phyloP scores from a whole-genome alignment of 2,797 vertebrate genomes.

The Ctenopoma kingsleyae region DNA sequence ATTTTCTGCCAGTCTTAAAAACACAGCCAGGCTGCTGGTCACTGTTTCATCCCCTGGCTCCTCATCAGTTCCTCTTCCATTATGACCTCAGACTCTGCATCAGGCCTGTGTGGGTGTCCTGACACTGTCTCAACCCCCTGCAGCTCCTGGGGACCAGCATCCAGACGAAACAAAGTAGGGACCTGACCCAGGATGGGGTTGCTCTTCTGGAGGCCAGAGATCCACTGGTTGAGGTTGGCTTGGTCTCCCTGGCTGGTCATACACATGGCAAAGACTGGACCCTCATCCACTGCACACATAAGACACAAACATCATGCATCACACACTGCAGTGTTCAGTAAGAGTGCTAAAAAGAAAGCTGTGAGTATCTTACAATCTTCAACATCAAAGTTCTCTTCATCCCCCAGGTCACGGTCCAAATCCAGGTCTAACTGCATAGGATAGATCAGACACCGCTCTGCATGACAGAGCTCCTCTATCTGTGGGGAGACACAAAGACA shows the following conservation, averaged over 20 bases:
- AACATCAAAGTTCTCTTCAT: slow-evolving; percentile 86
- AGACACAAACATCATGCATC: slow-evolving; percentile 25
- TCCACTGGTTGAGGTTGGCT: slow-evolving; percentile 89
- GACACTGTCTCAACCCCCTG: slow-evolving; percentile 24
- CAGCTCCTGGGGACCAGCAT: slow-evolving; percentile 71
- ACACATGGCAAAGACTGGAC: slow-evolving; percentile 90
- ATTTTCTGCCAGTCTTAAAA: background rate
- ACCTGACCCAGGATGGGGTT: slow-evolving; percentile 87
- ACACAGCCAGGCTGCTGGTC: slow-evolving; percentile 11
- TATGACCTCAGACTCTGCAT: slow-evolving; percentile 14
- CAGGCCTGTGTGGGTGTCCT: background rate
- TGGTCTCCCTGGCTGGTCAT: slow-evolving; percentile 87
- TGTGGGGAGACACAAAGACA: slow-evolving; percentile 40
- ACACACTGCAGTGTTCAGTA: background rate
- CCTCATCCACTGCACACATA: slow-evolving; percentile 87
- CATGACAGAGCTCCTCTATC: slow-evolving; percentile 83
- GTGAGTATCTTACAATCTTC: slow-evolving; percentile 83
- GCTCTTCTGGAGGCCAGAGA: slow-evolving; percentile 88
- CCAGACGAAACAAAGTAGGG: slow-evolving; percentile 89
- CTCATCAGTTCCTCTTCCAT: slow-evolving; percentile 68
- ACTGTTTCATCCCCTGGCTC: slow-evolving; percentile 69
- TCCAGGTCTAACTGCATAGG: slow-evolving; percentile 88
- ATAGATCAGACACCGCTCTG: slow-evolving; percentile 87
- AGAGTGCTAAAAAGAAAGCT: accelerated
- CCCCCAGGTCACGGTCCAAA: slow-evolving; percentile 84